Conservation (phyloP, 2,797 vertebrate genomes). For the Babyrousa celebensis region DNA sequence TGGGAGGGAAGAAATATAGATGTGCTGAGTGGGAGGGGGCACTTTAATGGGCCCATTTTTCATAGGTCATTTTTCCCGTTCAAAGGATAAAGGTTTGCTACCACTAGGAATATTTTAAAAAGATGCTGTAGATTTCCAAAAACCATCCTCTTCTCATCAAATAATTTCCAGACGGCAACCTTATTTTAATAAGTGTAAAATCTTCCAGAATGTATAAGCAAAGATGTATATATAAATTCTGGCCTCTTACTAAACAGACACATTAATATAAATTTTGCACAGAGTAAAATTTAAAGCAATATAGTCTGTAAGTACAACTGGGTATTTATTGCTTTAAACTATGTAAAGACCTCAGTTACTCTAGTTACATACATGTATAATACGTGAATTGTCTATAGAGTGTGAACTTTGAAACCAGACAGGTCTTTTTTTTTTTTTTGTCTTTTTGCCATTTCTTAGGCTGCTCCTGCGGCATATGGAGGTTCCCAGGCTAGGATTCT, state of each 20-base stretch:
- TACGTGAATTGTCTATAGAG: not conserved
- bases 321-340: constrained; percentile 68
- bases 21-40: not conserved
- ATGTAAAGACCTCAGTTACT: not conserved
- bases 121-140: constrained; percentile 6
- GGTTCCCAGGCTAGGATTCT: too few relatives aligned
- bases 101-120: constrained; percentile 45
- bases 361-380: not conserved
- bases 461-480: too few relatives aligned
- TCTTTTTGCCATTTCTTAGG: too few relatives aligned
- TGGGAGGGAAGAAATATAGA: not conserved
- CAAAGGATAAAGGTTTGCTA: constrained; percentile 28
- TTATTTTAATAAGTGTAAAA: constrained; percentile 70
- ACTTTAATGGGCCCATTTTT: not conserved
- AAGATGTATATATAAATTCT: constrained; percentile 56
- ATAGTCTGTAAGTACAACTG: constrained; percentile 40
- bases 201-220: constrained; percentile 41
- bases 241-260: constrained; percentile 70
- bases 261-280: constrained; percentile 68
- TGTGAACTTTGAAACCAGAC: not conserved
- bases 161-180: constrained; percentile 50
- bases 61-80: not conserved
- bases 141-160: not conserved
- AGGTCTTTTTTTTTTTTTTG: not conserved
- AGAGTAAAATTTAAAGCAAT: constrained; percentile 69